Base-by-base conservation (phyloP, 1,140 invertebrate species). In the Drosophila guanche region DNA sequence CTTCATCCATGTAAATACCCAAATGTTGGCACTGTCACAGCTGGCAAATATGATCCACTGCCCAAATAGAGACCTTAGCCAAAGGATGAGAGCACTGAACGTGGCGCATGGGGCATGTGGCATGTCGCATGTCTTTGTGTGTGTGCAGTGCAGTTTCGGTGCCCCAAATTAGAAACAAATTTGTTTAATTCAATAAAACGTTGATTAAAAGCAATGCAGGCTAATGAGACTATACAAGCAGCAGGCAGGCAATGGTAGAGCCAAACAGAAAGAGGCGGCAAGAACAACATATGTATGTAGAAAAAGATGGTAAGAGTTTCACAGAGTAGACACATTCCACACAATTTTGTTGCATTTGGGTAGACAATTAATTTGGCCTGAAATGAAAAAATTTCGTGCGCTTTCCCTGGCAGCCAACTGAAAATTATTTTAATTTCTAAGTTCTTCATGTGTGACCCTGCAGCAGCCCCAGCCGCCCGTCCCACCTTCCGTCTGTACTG, bases 101-200 rank as follows among this genome's bases (percentile, higher is more conserved):
- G 3, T 33, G 29, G 7, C 10, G 33, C 33, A 37, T 12, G 3
- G 10, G 3, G 33, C 33, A 33, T 33, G 29, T 3, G 29, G 7
- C 29, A 33, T 33, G 29, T 5, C 7, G 7, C 29, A 37, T 37
- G 33, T 8, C 0, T 58, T 8, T 47, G 25, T 55, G 27, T 50
- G 33, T 52, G 60, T 43, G 57, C 54, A 45, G 40, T 23, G 43
- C 3, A 10, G 33, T 12, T 37, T 27, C 63, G 22, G 56, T 58
- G 48, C 40, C 54, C 45, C 74, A 70, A 77, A 77, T 86, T 88
- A 81, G 72, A 81, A 81, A 67, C 81, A 81, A 86, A 81, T 85
- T 85, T 86, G 77, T 78, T 80, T 77, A 77, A 81, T 85, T 77
- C 73, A 75, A 86, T 85, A 69, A 67, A 74, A 68, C 52, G 65